Base-by-base conservation (phyloP, 2,888 invertebrate genomes). In the Brachylomia viminalis region DNA sequence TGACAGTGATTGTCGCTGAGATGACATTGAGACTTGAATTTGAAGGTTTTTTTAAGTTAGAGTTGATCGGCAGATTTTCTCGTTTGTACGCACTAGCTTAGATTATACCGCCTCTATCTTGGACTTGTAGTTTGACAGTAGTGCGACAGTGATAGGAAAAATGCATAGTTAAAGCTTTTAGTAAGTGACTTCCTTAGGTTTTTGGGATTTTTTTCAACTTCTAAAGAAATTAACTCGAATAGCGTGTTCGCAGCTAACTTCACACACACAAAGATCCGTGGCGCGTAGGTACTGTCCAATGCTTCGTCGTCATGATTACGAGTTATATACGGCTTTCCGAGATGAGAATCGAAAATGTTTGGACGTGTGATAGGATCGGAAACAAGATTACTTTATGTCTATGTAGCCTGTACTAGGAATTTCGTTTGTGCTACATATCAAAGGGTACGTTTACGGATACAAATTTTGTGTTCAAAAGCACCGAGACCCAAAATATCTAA, bases 341-440 rank as follows among this genome's bases (percentile, higher is more conserved):
- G 56, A 83, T 52, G 33, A 52, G 30, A 69, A 65, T 52, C 33
- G 27, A 20, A 61, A 56, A 42, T 54, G 65, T 66, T 78, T 52
- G 47, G 30, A 77, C 47, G 54, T 62, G 77, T 64, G 62, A 76
- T 76, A 38, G 30, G 45, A 76, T 68, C 30, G 13, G 17, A 52
- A 82, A 65, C 77, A 69, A 79, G 68, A 69, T 79, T 68, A 58
- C 68, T 58, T 64, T n/a, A 54, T 54, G 23, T 6, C 23, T 49
- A 17, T 38, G 30, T 56, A 62, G 38, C 17, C n/a, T 62, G 23
- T 23, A 64, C 27, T 23, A 23, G 58, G 6, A 75, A 66, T 47
- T 47, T 42, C 10, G n/a, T 81, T 45, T 73, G 23, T 56, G 42
- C 62, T 72, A n/a, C 11, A 61, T 61, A 59, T 33, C 33, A 20